Base-by-base conservation (phyloP, 2,797 vertebrate species). In the Pempheris klunzingeri region DNA sequence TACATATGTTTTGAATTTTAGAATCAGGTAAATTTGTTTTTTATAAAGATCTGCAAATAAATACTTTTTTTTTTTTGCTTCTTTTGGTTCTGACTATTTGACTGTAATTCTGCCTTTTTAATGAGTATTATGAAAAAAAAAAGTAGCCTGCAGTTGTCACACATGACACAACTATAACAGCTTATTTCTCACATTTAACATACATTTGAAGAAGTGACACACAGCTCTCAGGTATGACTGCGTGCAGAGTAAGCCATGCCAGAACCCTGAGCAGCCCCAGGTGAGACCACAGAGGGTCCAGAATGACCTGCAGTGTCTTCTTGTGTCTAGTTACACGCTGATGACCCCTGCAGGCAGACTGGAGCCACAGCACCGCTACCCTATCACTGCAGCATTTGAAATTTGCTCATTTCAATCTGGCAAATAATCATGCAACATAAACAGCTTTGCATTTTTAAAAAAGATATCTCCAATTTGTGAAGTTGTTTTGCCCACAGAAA, bases 331-430 rank as follows among this genome's bases (percentile, higher is more conserved):
- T 86, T 72, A 59, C 44, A 79, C 82, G 70, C 76, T 58, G 65
- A 52, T 50, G 90, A 55, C 87, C 73, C 74, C 91, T 92, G 84
- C 74, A 65, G 92, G 78, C 57, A 17, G 12, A 71, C 1, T 32
- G 10, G 0, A 13, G 58, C 0, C 82, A 68, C 14, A 30, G 26
- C 65, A 63, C 17, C 30, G 0, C 3, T 53, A 22, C 53, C 36
- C 36, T 30, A 0, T 41, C 4, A 36, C 4, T 50, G 17, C 17
- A 46, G 24, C 30, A 4, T 74, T 22, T 60, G 11, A 11, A n/a
- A 26, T 0, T n/a, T n/a, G n/a, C 7, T 18, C 0, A 17, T 43
- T 43, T 9, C 22, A 22, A 0, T 55, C 24, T 32, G 11, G 13
- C 36, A 57, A n/a, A 26, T n/a, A 67, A 34, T n/a, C 7, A 14